Percentiles rank a stretch among this genome's conserved stretches.
Evolutionary conservation across 2,888 invertebrate genomes (phyloP).

Genomic region (Myopa testacea): DNA sequence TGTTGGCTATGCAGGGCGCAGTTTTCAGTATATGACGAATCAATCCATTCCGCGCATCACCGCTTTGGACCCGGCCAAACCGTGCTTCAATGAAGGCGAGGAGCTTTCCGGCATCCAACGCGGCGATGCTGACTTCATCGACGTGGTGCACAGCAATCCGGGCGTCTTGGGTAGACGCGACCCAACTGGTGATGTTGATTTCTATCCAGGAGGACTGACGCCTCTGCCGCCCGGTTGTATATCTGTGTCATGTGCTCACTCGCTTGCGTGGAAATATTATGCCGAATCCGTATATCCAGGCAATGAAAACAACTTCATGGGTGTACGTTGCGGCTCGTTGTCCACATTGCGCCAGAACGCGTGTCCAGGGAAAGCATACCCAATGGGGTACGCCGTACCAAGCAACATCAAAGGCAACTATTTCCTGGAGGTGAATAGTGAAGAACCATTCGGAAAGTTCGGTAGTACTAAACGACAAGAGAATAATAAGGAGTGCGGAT

Average conservation of each 20-base stretch:
- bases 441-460: constrained; percentile 57
- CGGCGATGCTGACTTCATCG: constrained; percentile 66
- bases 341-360: constrained; percentile 53
- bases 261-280: constrained; percentile 62
- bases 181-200: constrained; percentile 65
- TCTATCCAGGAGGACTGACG: constrained; percentile 63
- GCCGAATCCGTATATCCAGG: constrained; percentile 64
- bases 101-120: constrained; percentile 60
- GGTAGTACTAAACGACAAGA: constrained; percentile 32
- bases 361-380: constrained; percentile 55
- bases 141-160: constrained; percentile 65
- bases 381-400: constrained; percentile 64
- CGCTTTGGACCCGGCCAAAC: constrained; percentile 67
- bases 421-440: constrained; percentile 60
- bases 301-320: constrained; percentile 64
- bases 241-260: constrained; percentile 61
- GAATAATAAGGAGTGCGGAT: constrained; percentile 28
- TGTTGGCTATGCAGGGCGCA: constrained; percentile 62
- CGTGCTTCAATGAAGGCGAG: constrained; percentile 67
- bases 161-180: constrained; percentile 65
- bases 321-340: constrained; percentile 61
- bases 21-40: constrained; percentile 55
- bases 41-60: constrained; percentile 61
- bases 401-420: constrained; percentile 60
- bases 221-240: constrained; percentile 62